These are phyloP conservation scores for Diadegma fenestrale DNA, from an alignment of 2,888 invertebrate genomes.

Conservation along the genomic window DNA sequence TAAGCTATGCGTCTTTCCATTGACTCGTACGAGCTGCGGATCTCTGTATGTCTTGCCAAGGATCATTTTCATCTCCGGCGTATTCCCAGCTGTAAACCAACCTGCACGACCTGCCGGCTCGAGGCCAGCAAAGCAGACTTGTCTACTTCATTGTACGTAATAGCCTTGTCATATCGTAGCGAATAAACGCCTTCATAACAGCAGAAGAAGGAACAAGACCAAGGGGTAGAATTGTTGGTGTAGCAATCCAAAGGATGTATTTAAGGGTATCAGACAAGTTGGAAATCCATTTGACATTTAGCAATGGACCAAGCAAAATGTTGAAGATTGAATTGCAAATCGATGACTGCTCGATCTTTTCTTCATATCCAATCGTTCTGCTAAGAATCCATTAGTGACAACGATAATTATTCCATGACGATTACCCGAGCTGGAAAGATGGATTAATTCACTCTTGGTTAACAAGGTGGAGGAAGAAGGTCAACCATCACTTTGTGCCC, in stretches of 20 bases:
- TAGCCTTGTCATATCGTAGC: conserved; percentile 55
- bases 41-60: conserved; percentile 54
- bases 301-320: conserved; percentile 13
- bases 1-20: conserved; percentile 29
- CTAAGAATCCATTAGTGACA: conserved; percentile 75
- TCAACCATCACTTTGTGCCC: conserved; percentile 52
- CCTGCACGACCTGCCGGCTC: conserved; percentile 18
- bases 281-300: conserved; percentile 44
- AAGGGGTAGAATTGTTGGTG: conserved; percentile 38
- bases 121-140: conserved; percentile 29
- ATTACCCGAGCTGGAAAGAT: conserved; percentile 78
- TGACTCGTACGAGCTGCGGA: conserved; percentile 46
- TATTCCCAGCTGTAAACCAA: conserved; percentile 40
- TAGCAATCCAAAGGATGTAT: conserved; percentile 8
- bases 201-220: conserved; percentile 5
- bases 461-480: conserved; percentile 35
- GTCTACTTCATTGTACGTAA: conserved; percentile 64
- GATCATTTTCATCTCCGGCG: conserved; percentile 49
- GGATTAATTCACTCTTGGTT: conserved; percentile 63
- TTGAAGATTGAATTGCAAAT: conserved; percentile 56
- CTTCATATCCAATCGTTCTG: conserved; percentile 38
- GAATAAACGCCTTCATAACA: conserved; percentile 24
- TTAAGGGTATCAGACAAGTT: neutral
- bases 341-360: conserved; percentile 47
- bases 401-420: conserved; percentile 81